Evolutionary conservation across 1,140 invertebrate species (phyloP), one percentile per base, ranked within the genome.

Genomic region (Teleogryllus occipitalis): DNA sequence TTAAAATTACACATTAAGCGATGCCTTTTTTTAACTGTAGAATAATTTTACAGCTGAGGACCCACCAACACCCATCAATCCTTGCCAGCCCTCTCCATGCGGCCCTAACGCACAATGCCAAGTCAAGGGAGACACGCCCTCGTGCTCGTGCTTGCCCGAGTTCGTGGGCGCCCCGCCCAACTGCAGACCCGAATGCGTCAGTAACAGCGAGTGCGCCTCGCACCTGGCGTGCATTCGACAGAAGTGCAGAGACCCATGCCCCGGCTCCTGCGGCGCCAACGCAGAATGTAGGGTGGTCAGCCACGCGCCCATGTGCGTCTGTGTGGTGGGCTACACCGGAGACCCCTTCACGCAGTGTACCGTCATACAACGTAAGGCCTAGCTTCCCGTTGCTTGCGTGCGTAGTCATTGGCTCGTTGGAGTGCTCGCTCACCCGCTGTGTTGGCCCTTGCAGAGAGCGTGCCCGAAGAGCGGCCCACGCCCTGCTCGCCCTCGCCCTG

Each of bases 401-500:
- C 39, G 12, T 18, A 75, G 83, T 80, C 75, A 82, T 84, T 86
- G 82, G 80, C 79, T 78, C 49, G 18, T 39, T 39, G 27, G 27
- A 39, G 27, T 39, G 27, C 27, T 39, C 27, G 27, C 27, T n/a
- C 27, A 39, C 27, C 27, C 27, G 27, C 5, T 39, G 27, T 8
- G 7, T 27, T 77, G 27, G 46, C 73, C 72, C 39, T 79, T 79
- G 46, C 78, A 79, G 47, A 75, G 54, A 27, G 18, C 47, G 14
- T 83, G 80, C 75, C 85, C 75, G 84, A 87, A 83, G 84, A 85
- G 76, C 82, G 83, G 78, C 83, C 86, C 79, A 86, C 87, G 82
- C 89, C 91, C 47, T 92, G 91, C 82, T 84, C 85, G 18, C 87
- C 88, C n/a, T 90, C 89, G 92, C 91, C 92, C 46, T 93, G 92